Percentiles rank a stretch among this genome's conserved stretches.
These are phyloP conservation scores for Venustoraphidia nigricollis DNA, from an alignment of 2,888 invertebrate genomes.

Conservation along the genomic window DNA sequence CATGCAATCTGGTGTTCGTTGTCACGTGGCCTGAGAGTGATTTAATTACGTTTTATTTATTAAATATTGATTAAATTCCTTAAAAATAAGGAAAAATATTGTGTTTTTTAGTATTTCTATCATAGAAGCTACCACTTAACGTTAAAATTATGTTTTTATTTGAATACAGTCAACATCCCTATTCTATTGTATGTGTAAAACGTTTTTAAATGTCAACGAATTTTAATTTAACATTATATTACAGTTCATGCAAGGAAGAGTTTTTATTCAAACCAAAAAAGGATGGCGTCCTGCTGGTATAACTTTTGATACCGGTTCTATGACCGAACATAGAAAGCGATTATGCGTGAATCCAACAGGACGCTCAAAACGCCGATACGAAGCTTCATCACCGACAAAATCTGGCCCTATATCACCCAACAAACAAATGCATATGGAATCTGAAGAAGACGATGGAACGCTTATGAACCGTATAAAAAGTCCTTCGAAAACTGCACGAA, in stretches of 20 bases:
- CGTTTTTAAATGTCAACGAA: too few species aligned
- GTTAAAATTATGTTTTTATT: too few species aligned
- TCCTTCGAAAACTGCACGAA: conserved; percentile 10
- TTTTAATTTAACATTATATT: conserved; percentile 17
- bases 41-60: too few species aligned
- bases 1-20: too few species aligned
- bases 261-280: conserved; percentile 56
- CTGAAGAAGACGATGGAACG: conserved; percentile 2
- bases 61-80: too few species aligned
- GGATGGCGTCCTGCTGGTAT: conserved; percentile 51
- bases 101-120: too few species aligned
- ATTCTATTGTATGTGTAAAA: too few species aligned
- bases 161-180: too few species aligned
- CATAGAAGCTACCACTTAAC: too few species aligned
- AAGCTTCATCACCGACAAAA: conserved; percentile 21
- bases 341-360: conserved; percentile 21
- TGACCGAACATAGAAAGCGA: conserved; percentile 29
- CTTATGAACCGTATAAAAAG: conserved; percentile 4
- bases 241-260: conserved; percentile 61
- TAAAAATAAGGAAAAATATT: too few species aligned
- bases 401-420: conserved; percentile 16
- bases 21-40: too few species aligned
- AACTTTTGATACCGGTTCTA: conserved; percentile 32
- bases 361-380: conserved; percentile 18
- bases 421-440: conserved; percentile 17